Percentiles rank a stretch among this genome's conserved stretches.
phyloP scores from a whole-genome alignment of 1,140 invertebrate genomes.

The Nebria ingens region DNA sequence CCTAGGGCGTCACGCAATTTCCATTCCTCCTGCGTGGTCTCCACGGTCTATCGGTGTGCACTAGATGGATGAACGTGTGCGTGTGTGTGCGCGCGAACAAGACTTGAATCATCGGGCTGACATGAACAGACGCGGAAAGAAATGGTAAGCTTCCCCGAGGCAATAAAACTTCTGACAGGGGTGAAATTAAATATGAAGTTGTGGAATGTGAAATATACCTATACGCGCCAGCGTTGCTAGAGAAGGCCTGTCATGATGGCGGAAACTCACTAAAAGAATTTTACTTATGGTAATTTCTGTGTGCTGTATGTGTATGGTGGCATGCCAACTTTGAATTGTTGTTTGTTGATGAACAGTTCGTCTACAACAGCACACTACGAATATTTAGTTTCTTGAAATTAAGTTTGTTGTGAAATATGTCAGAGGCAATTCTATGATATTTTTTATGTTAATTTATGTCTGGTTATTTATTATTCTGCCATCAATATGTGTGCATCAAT shows the following conservation, averaged over 20 bases:
- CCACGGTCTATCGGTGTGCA: background rate
- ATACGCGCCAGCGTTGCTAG: background rate
- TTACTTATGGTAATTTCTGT: conserved; percentile 7
- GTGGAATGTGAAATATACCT: conserved; percentile 8
- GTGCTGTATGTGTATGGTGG: background rate
- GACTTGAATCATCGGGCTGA: conserved; percentile 5
- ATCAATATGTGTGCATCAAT: too few relatives aligned
- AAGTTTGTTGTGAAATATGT: too few relatives aligned
- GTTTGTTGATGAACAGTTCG: background rate
- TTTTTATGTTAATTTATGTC: too few relatives aligned
- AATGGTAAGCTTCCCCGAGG: conserved; percentile 1
- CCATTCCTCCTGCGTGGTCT: background rate
- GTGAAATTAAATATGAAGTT: conserved; percentile 9
- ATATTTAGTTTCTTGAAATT: too few relatives aligned
- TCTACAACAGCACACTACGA: too few relatives aligned
- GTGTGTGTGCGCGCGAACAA: background rate
- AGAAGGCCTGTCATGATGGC: background rate
- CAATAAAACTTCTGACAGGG: conserved; percentile 9
- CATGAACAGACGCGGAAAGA: conserved; percentile 2
- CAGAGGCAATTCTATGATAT: too few relatives aligned
- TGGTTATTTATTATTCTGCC: too few relatives aligned
- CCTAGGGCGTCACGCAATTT: background rate
- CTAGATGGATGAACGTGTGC: background rate
- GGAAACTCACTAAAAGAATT: background rate
- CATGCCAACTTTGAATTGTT: background rate